Base-by-base conservation (phyloP, 1,140 invertebrate genomes). In the Arion vulgaris region DNA sequence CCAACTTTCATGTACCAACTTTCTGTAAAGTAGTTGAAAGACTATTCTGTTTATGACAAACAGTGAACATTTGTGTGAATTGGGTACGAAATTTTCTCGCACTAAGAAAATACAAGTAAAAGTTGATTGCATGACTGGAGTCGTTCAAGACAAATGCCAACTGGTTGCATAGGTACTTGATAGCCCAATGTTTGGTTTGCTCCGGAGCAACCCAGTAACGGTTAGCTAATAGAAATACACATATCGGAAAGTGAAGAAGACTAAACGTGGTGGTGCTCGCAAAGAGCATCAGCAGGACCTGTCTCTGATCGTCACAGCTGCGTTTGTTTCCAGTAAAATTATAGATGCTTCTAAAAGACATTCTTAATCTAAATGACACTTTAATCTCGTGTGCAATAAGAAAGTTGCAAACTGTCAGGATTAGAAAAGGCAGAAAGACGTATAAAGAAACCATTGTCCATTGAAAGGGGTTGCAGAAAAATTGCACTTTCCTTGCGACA, bases 41-140 rank as follows among this genome's bases (percentile, higher is more conserved):
- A 7, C 15, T 45, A 45, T 15, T 45, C 15, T 15, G 41, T 45
- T 15, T 45, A 7, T 5, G 15, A 45, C 41, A 45, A 45, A 15
- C 5, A 57, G 82, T 13, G 9, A 86, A 49, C 36, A 41, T 36
- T 23, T 80, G 68, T 26, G 75, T 69, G 51, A 85, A 83, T 19
- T 85, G 81, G 13, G 62, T 51, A 4, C 89, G 80, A 77, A 90
- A 90, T 53, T 87, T 87, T 38, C 84, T 83, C 1, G 87, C 89
- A 49, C 86, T 88, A 4, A 90, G 74, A 78, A 88, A 89, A 72
- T 90, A 90, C 28, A 90, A 73, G 73, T 89, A 90, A 77, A 90
- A 90, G 76, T 90, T 90, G 28, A 90, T 72, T 0, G 89, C 88
- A 71, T 90, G 89, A 49, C 86, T 89, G 32, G 86, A 79, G 76